These are phyloP conservation scores for Cantharis rustica DNA, from an alignment of 2,888 invertebrate genomes.

Conservation along the genomic window DNA sequence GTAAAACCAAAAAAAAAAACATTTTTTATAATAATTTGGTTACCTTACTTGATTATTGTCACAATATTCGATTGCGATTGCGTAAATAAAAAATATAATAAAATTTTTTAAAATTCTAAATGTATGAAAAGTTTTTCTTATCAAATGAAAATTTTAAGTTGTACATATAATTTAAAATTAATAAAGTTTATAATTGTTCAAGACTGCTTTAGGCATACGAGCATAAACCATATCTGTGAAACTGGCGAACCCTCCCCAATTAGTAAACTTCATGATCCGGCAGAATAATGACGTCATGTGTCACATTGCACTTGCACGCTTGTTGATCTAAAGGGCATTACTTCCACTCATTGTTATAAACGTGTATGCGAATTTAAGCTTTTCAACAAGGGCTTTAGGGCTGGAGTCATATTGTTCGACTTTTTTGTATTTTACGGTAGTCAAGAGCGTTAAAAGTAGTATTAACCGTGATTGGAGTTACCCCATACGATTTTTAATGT, in stretches of 20 bases:
- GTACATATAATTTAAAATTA: not conserved
- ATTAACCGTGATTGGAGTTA: not conserved
- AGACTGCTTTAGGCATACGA: not conserved
- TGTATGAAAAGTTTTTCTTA: no score
- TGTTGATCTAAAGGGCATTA: constrained; percentile 45
- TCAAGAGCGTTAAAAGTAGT: constrained; percentile 24
- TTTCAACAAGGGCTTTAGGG: constrained; percentile 6
- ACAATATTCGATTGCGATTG: not conserved
- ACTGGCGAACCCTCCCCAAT: constrained; percentile 48
- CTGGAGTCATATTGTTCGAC: constrained; percentile 4
- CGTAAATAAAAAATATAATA: no score
- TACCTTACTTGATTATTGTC: not conserved
- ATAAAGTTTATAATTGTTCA: not conserved
- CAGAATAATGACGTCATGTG: constrained; percentile 56
- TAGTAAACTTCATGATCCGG: constrained; percentile 53
- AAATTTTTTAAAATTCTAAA: no score
- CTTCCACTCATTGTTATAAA: constrained; percentile 25
- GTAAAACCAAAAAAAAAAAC: no score
- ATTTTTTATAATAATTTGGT: no score
- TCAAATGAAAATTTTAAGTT: not conserved
- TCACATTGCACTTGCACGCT: constrained; percentile 55
- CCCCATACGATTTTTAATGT: not conserved
- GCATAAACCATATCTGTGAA: not conserved
- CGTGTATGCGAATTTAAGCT: constrained; percentile 17
- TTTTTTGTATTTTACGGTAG: constrained; percentile 19